Conservation (phyloP, 2,113 vertebrate genomes). For the Sinocyclocheilus grahami region DNA sequence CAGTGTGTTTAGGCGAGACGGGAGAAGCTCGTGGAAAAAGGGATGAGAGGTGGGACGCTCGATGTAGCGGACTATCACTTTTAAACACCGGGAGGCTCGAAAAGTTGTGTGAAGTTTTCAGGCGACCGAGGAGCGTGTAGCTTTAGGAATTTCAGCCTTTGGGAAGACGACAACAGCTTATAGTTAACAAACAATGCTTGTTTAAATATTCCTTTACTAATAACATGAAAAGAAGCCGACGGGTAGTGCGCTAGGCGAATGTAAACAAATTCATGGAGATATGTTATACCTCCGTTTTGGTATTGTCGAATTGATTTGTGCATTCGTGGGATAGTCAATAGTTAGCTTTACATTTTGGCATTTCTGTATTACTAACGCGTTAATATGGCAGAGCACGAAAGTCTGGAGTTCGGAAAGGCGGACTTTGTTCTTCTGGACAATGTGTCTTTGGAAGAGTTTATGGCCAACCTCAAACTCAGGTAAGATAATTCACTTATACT, state of each 20-base stretch:
- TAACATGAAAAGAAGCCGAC: constrained; percentile 15
- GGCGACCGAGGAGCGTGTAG: not conserved
- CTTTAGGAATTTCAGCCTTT: not conserved
- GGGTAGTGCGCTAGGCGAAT: not conserved
- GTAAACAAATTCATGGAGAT: constrained; percentile 28
- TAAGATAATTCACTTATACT: constrained; percentile 67
- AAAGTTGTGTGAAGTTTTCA: constrained; percentile 14
- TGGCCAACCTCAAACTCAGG: constrained; percentile 95
- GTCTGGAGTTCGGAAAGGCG: constrained; percentile 92
- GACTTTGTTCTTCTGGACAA: constrained; percentile 95
- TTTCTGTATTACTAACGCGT: not conserved
- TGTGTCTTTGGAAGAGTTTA: constrained; percentile 92
- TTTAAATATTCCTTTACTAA: not conserved
- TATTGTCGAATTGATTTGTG: not conserved
- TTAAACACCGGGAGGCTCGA: constrained; percentile 22
- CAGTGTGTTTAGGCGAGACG: constrained; percentile 32
- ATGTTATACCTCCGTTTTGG: not conserved
- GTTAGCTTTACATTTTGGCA: constrained; percentile 30
- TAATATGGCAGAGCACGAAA: constrained; percentile 93
- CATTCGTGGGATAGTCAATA: not conserved
- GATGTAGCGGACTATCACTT: constrained; percentile 1
- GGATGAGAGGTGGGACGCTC: not conserved
- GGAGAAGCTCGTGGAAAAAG: constrained; percentile 61
- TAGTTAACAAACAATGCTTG: not conserved
- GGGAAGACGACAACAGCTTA: too few relatives aligned